A percentile compares a stretch with the other conserved stretches of the same genome.
Conservation (phyloP, 2,888 invertebrate genomes). For the Aporophyla lueneburgensis region DNA sequence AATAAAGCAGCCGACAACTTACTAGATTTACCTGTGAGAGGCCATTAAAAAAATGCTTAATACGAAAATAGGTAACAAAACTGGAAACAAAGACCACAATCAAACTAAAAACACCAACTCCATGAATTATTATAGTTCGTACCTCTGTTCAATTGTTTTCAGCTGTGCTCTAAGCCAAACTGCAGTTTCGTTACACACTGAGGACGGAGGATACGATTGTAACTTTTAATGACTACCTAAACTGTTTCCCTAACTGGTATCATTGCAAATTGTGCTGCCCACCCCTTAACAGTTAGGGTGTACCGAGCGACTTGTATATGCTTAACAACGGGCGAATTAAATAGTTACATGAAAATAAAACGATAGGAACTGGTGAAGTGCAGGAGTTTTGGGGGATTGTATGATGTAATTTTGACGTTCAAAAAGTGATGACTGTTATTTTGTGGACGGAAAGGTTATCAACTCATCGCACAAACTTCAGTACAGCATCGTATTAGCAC, state of each 20-base stretch:
- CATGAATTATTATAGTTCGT: conserved; percentile 28
- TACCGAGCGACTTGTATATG: not conserved
- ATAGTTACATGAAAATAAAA: too few species aligned
- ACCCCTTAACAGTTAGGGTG: not conserved
- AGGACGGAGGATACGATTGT: conserved; percentile 27
- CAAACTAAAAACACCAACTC: conserved; percentile 5
- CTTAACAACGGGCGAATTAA: not conserved
- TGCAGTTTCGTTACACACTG: conserved; percentile 42
- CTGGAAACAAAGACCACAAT: not conserved
- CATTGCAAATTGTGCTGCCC: conserved; percentile 31
- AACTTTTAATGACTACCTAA: conserved; percentile 52
- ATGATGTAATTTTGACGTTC: too few species aligned
- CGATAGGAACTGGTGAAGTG: too few species aligned
- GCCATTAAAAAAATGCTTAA: too few species aligned
- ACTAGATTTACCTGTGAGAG: too few species aligned
- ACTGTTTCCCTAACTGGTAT: conserved; percentile 36
- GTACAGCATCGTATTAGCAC: too few species aligned
- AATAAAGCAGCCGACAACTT: too few species aligned
- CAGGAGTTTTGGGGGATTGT: too few species aligned
- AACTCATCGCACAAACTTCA: too few species aligned
- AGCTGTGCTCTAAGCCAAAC: not conserved
- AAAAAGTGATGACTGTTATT: too few species aligned
- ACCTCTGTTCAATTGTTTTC: conserved; percentile 11
- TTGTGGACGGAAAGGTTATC: too few species aligned
- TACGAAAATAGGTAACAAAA: too few species aligned